Percentiles rank a stretch among this genome's conserved stretches.
Conservation (phyloP, 2,113 vertebrate genomes). For the Pseudolaguvia tuberculata region DNA sequence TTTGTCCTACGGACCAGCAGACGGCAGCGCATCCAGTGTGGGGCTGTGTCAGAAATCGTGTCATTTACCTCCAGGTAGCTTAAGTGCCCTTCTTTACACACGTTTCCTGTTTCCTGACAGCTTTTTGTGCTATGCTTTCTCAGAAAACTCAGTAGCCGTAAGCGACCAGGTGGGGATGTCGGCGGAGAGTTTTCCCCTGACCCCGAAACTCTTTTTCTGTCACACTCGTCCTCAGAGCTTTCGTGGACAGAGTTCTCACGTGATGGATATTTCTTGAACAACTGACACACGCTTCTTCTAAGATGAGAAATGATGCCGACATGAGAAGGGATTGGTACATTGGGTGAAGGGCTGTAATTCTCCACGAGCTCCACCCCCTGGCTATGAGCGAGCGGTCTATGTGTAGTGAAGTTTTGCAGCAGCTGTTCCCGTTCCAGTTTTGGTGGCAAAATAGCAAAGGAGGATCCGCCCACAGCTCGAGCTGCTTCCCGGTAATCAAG, state of each 20-base stretch:
- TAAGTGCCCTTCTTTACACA: slow-evolving; percentile 80
- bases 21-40: slow-evolving; percentile 83
- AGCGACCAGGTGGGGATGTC: slow-evolving; percentile 34
- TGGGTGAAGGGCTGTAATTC: slow-evolving; percentile 46
- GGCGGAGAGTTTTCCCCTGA: slow-evolving; percentile 47
- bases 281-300: slow-evolving; percentile 70
- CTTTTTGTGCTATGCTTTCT: slow-evolving; percentile 65
- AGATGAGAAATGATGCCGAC: slow-evolving; percentile 74
- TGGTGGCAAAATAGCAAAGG: slow-evolving; percentile 57
- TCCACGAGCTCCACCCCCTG: slow-evolving; percentile 71
- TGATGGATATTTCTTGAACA: slow-evolving; percentile 73
- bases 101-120: slow-evolving; percentile 63
- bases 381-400: slow-evolving; percentile 61
- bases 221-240: slow-evolving; percentile 33
- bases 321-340: slow-evolving; percentile 40
- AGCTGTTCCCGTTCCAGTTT: slow-evolving; percentile 66
- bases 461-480: slow-evolving; percentile 57
- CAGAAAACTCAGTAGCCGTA: slow-evolving; percentile 64
- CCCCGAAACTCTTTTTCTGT: slow-evolving; percentile 44
- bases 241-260: slow-evolving; percentile 41
- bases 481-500: slow-evolving; percentile 87
- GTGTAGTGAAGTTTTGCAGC: slow-evolving; percentile 48
- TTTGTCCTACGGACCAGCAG: slow-evolving; percentile 78
- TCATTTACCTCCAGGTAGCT: slow-evolving; percentile 88
- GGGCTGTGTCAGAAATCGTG: slow-evolving; percentile 80